Base-by-base conservation (phyloP, 2,113 vertebrate genomes). In the Raja brachyura region DNA sequence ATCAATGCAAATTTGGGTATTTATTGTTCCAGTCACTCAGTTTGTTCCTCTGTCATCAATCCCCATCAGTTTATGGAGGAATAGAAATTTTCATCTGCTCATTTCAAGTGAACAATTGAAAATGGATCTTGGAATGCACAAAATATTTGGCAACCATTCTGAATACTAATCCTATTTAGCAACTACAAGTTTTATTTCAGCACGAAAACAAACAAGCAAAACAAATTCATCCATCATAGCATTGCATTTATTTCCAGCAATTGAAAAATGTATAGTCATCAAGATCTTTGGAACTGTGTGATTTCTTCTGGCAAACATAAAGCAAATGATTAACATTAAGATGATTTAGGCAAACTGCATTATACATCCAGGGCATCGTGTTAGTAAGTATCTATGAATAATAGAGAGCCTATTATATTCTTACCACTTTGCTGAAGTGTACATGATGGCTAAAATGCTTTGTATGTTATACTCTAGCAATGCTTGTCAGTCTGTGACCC, bases 151-250 rank as follows among this genome's bases (percentile, higher is more conserved):
- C 61, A 90, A 39, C 63, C 31, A 22, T 70, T 90, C 66, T 39
- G 61, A 70, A 70, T 90, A n/a, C 63, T 90, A 68, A 90, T 90
- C 61, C 66, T 90, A 70, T 25, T 90, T 70, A 90, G 70, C 31
- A 66, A 66, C 33, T 70, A 11, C 14, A 90, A 90, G 86, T 66
- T 90, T 4, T 6, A 70, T 61, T 83, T n/a, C 56, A 61, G 56
- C 81, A 25, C 54, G 14, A 22, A 73, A 73, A 22, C 13, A 66
- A 66, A 66, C 63, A 10, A 66, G 6, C 48, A 54, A 81, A 81
- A 81, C 54, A 59, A 59, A 85, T 61, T 22, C 54, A 85, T n/a
- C 25, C 10, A 28, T 28, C 22, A 61, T 54, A 86, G 25, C 56
- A n/a, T 18, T 86, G 61, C 83, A 63, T 4, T 31, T 86, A 86